A percentile compares a stretch with the other conserved stretches of the same genome.
Conservation (phyloP, 2,797 vertebrate genomes). For the Phataginus tricuspis region DNA sequence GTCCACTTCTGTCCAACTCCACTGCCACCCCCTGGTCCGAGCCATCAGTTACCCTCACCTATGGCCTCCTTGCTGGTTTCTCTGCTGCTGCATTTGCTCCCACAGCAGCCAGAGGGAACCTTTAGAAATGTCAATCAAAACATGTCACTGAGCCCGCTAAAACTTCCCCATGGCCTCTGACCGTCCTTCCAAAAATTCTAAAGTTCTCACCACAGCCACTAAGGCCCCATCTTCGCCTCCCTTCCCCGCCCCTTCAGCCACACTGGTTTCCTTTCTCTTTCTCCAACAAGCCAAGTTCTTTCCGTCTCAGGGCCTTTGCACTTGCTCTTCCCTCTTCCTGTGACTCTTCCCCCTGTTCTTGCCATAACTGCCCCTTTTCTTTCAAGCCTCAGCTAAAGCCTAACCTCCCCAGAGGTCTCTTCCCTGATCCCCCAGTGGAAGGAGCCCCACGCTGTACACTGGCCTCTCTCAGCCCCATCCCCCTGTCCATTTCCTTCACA, state of each 20-base stretch:
- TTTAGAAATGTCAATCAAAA: background rate
- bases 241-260: background rate
- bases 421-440: background rate
- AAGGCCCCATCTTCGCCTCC: background rate
- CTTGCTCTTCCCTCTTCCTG: background rate
- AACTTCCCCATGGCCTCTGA: background rate
- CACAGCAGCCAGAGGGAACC: background rate
- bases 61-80: background rate
- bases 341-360: background rate
- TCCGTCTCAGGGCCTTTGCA: background rate
- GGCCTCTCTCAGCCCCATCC: background rate
- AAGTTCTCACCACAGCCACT: fast-evolving
- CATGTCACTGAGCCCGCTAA: background rate
- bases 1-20: background rate
- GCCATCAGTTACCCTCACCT: background rate
- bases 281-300: background rate
- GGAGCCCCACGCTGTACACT: no score
- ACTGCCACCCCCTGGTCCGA: background rate
- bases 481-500: background rate
- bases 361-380: background rate
- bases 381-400: background rate
- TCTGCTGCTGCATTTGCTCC: background rate
- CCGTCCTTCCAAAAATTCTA: background rate
- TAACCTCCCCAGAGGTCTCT: background rate
- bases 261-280: background rate